phyloP scores from a whole-genome alignment of 2,888 invertebrate species.

The Rugalucina vietnamica region DNA sequence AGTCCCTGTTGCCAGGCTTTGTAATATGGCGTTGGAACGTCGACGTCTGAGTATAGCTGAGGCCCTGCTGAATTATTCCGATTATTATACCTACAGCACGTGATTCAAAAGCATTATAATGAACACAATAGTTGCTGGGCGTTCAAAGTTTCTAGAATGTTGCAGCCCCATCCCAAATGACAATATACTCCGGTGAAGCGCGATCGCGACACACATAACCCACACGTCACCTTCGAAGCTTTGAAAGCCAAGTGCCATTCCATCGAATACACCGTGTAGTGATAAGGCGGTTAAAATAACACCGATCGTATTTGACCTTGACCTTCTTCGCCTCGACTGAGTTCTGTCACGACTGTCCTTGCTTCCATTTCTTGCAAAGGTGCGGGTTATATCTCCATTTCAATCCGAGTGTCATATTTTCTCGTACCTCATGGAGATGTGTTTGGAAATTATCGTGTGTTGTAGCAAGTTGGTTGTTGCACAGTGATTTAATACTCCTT shows the following conservation, averaged over 20 bases:
- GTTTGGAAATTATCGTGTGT: constrained; percentile 37
- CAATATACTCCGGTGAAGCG: constrained; percentile 75
- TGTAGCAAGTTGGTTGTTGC: background rate
- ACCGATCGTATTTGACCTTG: constrained; percentile 76
- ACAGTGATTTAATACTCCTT: constrained; percentile 57
- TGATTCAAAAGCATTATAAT: constrained; percentile 73
- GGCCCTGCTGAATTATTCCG: constrained; percentile 78
- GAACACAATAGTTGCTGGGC: constrained; percentile 74
- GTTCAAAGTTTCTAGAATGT: constrained; percentile 74
- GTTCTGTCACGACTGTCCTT: constrained; percentile 75
- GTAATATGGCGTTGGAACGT: constrained; percentile 78
- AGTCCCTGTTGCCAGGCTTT: constrained; percentile 78
- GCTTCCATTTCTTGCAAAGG: constrained; percentile 73
- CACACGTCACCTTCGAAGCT: constrained; percentile 75
- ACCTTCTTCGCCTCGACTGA: constrained; percentile 71
- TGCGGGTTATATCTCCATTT: constrained; percentile 65
- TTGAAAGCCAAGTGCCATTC: constrained; percentile 78
- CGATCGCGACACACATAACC: constrained; percentile 77
- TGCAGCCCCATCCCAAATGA: constrained; percentile 78
- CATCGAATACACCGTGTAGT: constrained; percentile 79
- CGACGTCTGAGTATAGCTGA: constrained; percentile 75
- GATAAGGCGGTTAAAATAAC: constrained; percentile 77
- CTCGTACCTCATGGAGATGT: constrained; percentile 21
- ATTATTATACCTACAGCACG: constrained; percentile 76
- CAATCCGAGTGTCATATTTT: constrained; percentile 34